These are phyloP conservation scores for Napeogenes inachia DNA, from an alignment of 2,888 invertebrate species.

Conservation along the genomic window DNA sequence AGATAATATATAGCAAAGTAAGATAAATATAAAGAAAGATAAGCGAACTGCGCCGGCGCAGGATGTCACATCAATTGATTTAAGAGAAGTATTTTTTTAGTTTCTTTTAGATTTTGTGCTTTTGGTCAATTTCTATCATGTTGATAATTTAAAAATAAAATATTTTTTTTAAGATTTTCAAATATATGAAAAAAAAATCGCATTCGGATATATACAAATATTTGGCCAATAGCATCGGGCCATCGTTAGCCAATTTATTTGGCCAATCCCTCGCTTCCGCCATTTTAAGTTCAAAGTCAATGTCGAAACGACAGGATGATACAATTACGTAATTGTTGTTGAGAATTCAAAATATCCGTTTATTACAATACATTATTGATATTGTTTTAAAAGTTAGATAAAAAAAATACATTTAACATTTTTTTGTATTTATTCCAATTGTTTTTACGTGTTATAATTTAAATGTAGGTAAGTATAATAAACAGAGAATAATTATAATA, in stretches of 20 bases:
- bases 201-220: background rate
- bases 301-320: constrained; percentile 38
- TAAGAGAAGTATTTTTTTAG: background rate
- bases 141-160: too few relatives aligned
- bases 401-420: too few relatives aligned
- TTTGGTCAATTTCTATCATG: too few relatives aligned
- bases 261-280: constrained; percentile 35
- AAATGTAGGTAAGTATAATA: too few relatives aligned
- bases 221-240: constrained; percentile 1
- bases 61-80: background rate
- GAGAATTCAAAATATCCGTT: constrained; percentile 20
- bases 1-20: background rate
- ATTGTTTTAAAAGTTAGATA: too few relatives aligned
- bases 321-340: constrained; percentile 32
- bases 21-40: too few relatives aligned
- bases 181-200: too few relatives aligned
- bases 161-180: too few relatives aligned
- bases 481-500: too few relatives aligned
- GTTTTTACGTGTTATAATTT: too few relatives aligned
- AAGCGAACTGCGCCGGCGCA: too few relatives aligned
- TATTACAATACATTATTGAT: background rate
- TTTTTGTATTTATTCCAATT: too few relatives aligned
- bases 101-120: background rate
- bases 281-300: constrained; percentile 53
- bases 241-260: constrained; percentile 41